phyloP scores from a whole-genome alignment of 2,888 invertebrate species.

The Ochlodes sylvanus region DNA sequence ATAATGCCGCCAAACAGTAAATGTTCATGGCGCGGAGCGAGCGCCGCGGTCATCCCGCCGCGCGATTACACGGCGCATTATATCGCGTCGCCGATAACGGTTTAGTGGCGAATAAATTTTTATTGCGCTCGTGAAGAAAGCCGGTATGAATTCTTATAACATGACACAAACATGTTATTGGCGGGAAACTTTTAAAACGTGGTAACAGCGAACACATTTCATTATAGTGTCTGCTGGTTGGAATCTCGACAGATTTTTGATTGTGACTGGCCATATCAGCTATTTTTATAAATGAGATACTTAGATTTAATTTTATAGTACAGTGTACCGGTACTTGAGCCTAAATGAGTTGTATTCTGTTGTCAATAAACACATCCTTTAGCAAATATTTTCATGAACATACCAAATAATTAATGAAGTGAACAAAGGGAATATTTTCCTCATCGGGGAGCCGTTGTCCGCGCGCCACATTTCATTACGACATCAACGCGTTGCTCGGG shows the following conservation, averaged over 20 bases:
- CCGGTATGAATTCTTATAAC: conserved; percentile 15
- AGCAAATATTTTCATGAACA: neutral
- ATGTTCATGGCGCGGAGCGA: conserved; percentile 37
- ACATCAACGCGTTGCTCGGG: neutral
- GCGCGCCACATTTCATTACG: conserved; percentile 2
- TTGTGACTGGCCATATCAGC: no score
- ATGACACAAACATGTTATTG: conserved; percentile 6
- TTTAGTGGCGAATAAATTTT: conserved; percentile 52
- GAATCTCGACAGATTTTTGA: neutral
- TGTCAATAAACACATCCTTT: neutral
- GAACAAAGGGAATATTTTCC: neutral
- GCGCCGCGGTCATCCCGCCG: conserved; percentile 31
- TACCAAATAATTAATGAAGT: conserved; percentile 5
- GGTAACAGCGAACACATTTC: neutral
- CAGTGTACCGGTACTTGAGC: neutral
- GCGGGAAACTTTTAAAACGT: neutral
- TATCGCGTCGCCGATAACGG: conserved; percentile 47
- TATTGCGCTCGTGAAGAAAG: conserved; percentile 40
- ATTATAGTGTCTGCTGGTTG: neutral
- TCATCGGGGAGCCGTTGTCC: neutral
- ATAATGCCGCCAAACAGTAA: conserved; percentile 33
- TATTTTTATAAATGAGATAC: no score
- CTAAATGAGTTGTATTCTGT: neutral
- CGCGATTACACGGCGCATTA: conserved; percentile 38
- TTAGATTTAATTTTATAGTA: neutral